Percentiles rank a stretch among this genome's conserved stretches.
Evolutionary conservation across 2,113 vertebrate genomes (phyloP).

Genomic region (Erythrolamprus reginae): DNA sequence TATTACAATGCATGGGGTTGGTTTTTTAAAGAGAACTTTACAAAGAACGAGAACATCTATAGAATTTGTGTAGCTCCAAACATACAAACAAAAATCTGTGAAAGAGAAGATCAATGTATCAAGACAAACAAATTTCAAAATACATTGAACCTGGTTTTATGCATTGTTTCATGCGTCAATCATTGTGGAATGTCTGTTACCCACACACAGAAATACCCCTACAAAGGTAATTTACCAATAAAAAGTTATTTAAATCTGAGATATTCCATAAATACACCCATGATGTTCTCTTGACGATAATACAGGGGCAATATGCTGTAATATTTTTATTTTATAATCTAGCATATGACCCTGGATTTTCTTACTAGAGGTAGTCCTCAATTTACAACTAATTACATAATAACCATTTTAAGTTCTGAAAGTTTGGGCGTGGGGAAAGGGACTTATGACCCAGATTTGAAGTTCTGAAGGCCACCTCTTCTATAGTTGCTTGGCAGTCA

Average conservation of each 20-base stretch:
- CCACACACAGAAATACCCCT: not conserved
- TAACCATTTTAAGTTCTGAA: not conserved
- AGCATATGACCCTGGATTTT: not conserved
- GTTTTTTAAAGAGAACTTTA: not conserved
- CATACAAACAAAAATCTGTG: not conserved
- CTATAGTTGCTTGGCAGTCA: not conserved
- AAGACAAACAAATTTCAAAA: not conserved
- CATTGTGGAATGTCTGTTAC: not conserved
- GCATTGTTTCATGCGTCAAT: not conserved
- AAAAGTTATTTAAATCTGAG: not conserved
- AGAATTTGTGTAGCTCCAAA: not conserved
- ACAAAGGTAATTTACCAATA: not conserved
- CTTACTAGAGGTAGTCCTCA: not conserved
- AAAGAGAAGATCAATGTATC: not conserved
- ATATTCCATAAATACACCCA: not conserved
- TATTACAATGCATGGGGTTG: too few species aligned
- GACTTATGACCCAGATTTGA: too few species aligned
- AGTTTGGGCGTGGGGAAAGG: too few species aligned
- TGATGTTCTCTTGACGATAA: not conserved
- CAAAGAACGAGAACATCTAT: not conserved
- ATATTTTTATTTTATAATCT: not conserved
- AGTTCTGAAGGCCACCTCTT: not conserved
- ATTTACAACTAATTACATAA: not conserved
- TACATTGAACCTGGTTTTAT: accelerated
- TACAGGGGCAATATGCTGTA: not conserved